Evolutionary conservation across 2,113 vertebrate genomes (phyloP).

Genomic region (Carassius carassius): DNA sequence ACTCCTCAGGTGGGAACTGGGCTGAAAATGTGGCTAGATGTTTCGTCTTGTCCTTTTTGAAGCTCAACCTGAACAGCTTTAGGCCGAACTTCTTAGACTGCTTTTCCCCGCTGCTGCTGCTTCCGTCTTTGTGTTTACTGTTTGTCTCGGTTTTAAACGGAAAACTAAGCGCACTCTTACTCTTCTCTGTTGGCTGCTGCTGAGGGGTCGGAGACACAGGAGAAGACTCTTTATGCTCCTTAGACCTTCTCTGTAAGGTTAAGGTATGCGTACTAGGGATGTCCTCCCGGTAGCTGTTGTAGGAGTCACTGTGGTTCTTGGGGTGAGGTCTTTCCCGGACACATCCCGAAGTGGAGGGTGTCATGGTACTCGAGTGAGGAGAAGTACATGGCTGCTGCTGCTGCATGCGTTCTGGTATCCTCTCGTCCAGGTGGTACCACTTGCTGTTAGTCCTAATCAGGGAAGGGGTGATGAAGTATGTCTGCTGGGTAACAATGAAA

Average conservation of each 20-base stretch:
- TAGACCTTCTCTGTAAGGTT: constrained; percentile 89
- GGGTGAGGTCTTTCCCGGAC: constrained; percentile 88
- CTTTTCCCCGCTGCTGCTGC: constrained; percentile 79
- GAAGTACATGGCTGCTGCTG: constrained; percentile 86
- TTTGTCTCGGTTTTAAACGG: constrained; percentile 92
- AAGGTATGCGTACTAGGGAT: constrained; percentile 88
- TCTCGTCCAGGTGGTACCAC: constrained; percentile 98
- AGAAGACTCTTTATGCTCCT: constrained; percentile 87
- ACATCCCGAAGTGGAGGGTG: constrained; percentile 89
- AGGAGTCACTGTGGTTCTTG: constrained; percentile 92
- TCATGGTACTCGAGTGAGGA: constrained; percentile 90
- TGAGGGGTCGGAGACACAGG: constrained; percentile 81
- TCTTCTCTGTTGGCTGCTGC: constrained; percentile 85
- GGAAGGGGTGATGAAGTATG: constrained; percentile 97
- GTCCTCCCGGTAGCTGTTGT: constrained; percentile 90
- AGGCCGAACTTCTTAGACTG: constrained; percentile 94
- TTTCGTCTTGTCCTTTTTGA: constrained; percentile 97
- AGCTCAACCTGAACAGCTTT: constrained; percentile 94
- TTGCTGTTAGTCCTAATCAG: constrained; percentile 97
- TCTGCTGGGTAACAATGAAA: constrained; percentile 98
- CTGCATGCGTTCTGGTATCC: constrained; percentile 88
- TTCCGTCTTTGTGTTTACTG: constrained; percentile 85
- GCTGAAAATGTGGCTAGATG: constrained; percentile 95
- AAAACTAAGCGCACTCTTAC: constrained; percentile 90
- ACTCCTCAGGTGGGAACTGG: constrained; percentile 97